Evolutionary conservation across 2,113 vertebrate genomes (phyloP).

Genomic region (Pao palembangensis): DNA sequence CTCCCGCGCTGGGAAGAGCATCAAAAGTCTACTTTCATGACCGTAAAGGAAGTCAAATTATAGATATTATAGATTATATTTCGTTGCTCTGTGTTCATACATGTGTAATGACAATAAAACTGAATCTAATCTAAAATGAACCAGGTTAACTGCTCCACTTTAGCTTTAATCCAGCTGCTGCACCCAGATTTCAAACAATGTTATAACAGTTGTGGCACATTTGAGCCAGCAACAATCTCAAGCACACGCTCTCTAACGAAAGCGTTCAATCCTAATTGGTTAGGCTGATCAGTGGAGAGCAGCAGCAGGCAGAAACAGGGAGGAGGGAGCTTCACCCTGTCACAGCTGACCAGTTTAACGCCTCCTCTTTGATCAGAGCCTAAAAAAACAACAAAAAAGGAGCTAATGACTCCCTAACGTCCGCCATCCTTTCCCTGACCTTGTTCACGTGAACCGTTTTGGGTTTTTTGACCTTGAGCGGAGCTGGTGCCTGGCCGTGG

Average conservation of each 20-base stretch:
- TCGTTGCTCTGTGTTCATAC: too few relatives aligned
- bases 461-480: too few relatives aligned
- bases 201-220: not conserved
- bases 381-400: too few relatives aligned
- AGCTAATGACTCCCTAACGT: too few relatives aligned
- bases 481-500: too few relatives aligned
- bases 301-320: constrained; percentile 8
- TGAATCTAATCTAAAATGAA: not conserved
- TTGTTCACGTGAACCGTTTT: too few relatives aligned
- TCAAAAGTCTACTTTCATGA: not conserved
- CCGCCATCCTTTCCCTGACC: too few relatives aligned
- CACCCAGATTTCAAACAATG: constrained; percentile 5
- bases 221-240: constrained; percentile 14
- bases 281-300: constrained; percentile 37
- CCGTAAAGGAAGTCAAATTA: not conserved
- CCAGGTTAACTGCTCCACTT: not conserved
- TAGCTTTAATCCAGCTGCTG: constrained; percentile 8
- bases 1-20: not conserved
- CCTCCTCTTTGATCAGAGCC: too few relatives aligned
- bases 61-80: too few relatives aligned
- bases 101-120: too few relatives aligned
- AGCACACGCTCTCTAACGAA: constrained; percentile 16
- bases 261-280: constrained; percentile 44
- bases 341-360: too few relatives aligned
- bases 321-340: too few relatives aligned